Evolutionary conservation across 1,140 invertebrate species (phyloP).

Genomic region (Drosophila burlai): DNA sequence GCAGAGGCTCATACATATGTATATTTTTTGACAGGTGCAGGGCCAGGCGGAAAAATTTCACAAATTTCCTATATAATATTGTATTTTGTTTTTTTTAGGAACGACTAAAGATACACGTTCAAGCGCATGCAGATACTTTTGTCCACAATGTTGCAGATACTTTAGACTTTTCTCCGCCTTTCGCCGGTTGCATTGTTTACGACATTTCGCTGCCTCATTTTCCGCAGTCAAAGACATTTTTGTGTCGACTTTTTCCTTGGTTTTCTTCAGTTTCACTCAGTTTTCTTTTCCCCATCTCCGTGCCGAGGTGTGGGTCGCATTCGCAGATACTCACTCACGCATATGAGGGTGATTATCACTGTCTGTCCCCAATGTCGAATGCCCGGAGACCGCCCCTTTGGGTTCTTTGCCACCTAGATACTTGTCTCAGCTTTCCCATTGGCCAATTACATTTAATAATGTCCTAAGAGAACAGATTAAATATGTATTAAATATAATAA

Average conservation of each 20-base stretch:
- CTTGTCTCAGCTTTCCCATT: too few species aligned
- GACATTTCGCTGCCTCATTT: slow-evolving; percentile 77
- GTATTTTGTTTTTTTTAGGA: background rate
- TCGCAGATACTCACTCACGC: slow-evolving; percentile 31
- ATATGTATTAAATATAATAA: background rate
- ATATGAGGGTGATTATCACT: slow-evolving; percentile 53
- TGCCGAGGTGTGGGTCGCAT: slow-evolving; percentile 60
- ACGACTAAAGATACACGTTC: slow-evolving; percentile 2
- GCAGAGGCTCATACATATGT: background rate
- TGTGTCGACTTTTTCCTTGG: slow-evolving; percentile 72
- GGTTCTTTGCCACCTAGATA: slow-evolving; percentile 4
- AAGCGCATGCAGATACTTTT: slow-evolving; percentile 19
- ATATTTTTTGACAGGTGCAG: slow-evolving; percentile 54
- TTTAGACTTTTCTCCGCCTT: slow-evolving; percentile 70
- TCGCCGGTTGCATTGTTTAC: slow-evolving; percentile 79
- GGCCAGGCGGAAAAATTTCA: slow-evolving; percentile 28
- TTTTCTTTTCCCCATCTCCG: slow-evolving; percentile 59
- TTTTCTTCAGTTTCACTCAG: slow-evolving; percentile 75
- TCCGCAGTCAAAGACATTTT: slow-evolving; percentile 80
- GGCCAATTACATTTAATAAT: background rate
- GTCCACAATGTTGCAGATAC: slow-evolving; percentile 37
- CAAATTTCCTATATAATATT: background rate
- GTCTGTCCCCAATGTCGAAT: background rate
- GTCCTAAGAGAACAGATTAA: background rate
- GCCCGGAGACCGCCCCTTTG: background rate